Evolutionary conservation across 2,888 invertebrate genomes (phyloP).

Genomic region (Agriotes lineatus): DNA sequence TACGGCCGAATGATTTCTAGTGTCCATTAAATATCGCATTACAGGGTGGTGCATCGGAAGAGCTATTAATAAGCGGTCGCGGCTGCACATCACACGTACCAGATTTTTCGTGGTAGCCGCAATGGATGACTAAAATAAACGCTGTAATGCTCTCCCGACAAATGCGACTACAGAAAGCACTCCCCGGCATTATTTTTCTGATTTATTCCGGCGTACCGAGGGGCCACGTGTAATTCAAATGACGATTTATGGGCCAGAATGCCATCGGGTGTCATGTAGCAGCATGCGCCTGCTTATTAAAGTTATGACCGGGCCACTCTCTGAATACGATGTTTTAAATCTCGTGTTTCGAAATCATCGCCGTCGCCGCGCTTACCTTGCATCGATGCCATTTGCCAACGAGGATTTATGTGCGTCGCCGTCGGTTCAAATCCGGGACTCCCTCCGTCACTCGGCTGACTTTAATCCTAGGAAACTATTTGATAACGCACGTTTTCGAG

Average conservation of each 20-base stretch:
- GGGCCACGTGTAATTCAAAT: slow-evolving; percentile 34
- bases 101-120: slow-evolving; percentile 19
- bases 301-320: slow-evolving; percentile 14
- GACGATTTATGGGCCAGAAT: slow-evolving; percentile 36
- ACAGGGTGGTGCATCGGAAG: slow-evolving; percentile 16
- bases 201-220: slow-evolving; percentile 23
- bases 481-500: not conserved
- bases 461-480: not conserved
- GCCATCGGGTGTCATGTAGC: slow-evolving; percentile 32
- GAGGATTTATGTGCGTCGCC: not conserved
- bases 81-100: slow-evolving; percentile 15
- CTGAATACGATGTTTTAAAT: not conserved
- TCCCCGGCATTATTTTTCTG: slow-evolving; percentile 25
- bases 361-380: not conserved
- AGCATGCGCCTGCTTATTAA: slow-evolving; percentile 23
- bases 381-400: no score
- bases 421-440: not conserved
- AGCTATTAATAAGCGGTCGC: slow-evolving; percentile 27
- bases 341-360: not conserved
- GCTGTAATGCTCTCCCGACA: slow-evolving; percentile 13
- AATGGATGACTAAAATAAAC: slow-evolving; percentile 30
- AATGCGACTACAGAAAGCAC: slow-evolving; percentile 25
- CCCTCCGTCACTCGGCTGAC: not conserved
- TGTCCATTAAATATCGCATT: slow-evolving; percentile 19
- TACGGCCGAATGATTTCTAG: not conserved